Percentiles rank a stretch among this genome's conserved stretches.
phyloP scores from a whole-genome alignment of 1,140 invertebrate genomes.

The Drosophila sturtevanti region DNA sequence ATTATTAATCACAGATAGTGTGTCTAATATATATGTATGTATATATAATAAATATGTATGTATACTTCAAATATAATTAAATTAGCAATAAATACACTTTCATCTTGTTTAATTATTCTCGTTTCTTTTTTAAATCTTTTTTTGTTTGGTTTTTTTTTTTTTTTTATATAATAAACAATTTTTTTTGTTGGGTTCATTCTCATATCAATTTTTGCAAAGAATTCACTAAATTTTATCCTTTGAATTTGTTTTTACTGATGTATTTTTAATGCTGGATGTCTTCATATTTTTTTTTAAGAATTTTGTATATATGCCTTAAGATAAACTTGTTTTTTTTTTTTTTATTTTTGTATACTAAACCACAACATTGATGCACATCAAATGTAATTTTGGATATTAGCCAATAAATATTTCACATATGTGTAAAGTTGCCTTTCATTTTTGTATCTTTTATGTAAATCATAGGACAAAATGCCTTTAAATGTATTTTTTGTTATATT shows the following conservation, averaged over 20 bases:
- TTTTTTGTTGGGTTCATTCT: slow-evolving; percentile 14
- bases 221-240: slow-evolving; percentile 34
- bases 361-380: slow-evolving; percentile 77
- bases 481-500: slow-evolving; percentile 28
- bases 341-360: slow-evolving; percentile 64
- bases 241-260: slow-evolving; percentile 2
- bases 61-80: slow-evolving; percentile 82
- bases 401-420: slow-evolving; percentile 53
- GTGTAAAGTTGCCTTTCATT: slow-evolving; percentile 29
- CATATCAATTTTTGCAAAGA: slow-evolving; percentile 41
- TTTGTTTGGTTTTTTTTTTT: slow-evolving; percentile 28
- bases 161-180: slow-evolving; percentile 62
- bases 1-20: slow-evolving; percentile 83
- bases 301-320: slow-evolving; percentile 48
- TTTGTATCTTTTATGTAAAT: slow-evolving; percentile 45
- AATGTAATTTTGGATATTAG: slow-evolving; percentile 66
- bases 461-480: slow-evolving; percentile 57
- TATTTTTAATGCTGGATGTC: slow-evolving; percentile 50
- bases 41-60: slow-evolving; percentile 81
- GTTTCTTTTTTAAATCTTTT: slow-evolving; percentile 22
- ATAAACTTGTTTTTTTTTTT: slow-evolving; percentile 44
- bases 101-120: slow-evolving; percentile 52
- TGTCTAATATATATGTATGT: slow-evolving; percentile 82
- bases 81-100: slow-evolving; percentile 78
- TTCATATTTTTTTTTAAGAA: slow-evolving; percentile 41